Evolutionary conservation across 1,140 invertebrate genomes (phyloP).

Genomic region (Saccostrea cuccullata): DNA sequence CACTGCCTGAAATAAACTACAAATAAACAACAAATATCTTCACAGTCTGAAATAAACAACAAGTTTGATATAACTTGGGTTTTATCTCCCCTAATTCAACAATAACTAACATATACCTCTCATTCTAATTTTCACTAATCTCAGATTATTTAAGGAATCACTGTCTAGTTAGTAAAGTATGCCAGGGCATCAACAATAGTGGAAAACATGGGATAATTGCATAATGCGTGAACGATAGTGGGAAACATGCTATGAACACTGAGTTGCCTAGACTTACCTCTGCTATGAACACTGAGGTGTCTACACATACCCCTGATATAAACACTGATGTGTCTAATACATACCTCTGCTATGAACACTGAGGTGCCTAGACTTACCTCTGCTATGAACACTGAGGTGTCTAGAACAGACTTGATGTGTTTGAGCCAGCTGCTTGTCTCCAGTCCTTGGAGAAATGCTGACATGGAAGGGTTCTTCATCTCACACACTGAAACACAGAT

Average conservation of each 20-base stretch:
- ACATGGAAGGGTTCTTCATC: slow-evolving; percentile 94
- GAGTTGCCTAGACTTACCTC: slow-evolving; percentile 80
- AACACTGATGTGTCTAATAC: too few relatives aligned
- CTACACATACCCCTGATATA: slow-evolving; percentile 80
- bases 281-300: slow-evolving; percentile 94
- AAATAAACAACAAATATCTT: neutral
- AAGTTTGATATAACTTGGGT: too few relatives aligned
- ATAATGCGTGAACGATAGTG: too few relatives aligned
- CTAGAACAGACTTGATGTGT: slow-evolving; percentile 95
- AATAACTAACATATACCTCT: too few relatives aligned
- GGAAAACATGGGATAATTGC: too few relatives aligned
- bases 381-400: slow-evolving; percentile 94
- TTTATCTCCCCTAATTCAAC: too few relatives aligned
- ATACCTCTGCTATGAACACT: slow-evolving; percentile 89
- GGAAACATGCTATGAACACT: too few relatives aligned
- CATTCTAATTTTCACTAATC: too few relatives aligned
- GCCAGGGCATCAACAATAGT: too few relatives aligned
- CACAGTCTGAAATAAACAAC: neutral
- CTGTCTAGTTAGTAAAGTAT: too few relatives aligned
- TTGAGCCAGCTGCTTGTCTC: slow-evolving; percentile 97
- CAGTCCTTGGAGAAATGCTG: slow-evolving; percentile 92
- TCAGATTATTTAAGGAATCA: too few relatives aligned
- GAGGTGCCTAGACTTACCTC: slow-evolving; percentile 91
- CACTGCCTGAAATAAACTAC: too few relatives aligned
- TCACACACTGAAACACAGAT: slow-evolving; percentile 87